Base-by-base conservation (phyloP, 2,888 invertebrate species). In the Drosophila dives region DNA sequence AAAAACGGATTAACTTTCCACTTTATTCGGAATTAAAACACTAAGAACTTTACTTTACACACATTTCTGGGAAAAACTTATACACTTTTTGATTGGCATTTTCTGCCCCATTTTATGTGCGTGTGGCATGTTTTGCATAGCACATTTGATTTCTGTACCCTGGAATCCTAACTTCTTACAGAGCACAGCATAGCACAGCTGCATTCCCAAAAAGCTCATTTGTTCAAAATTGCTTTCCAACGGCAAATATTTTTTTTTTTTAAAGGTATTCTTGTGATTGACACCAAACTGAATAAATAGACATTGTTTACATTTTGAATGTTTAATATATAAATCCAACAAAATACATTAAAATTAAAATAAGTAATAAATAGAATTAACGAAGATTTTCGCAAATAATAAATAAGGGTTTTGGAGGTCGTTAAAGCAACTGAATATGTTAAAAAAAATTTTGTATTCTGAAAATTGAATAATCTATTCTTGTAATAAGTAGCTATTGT, bases 31-130 rank as follows among this genome's bases (percentile, higher is more conserved):
- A 34, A 51, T 59, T 26, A 3, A 12, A 49, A 62, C 59, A 42
- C 63, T 54, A 42, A n/a, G 54, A 61, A 56, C 62, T 38, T 42
- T 29, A 26, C 49, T 33, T 1, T 60, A 26, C 49, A 33, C 17
- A 64, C 42, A 72, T 72, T 72, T 20, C 29, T 64, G 48, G 20
- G 17, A 34, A 36, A 2, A 23, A 10, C 23, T 40, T 48, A 15
- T 40, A 34, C 17, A 53, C 49, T 40, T 38, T 58, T 64, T 59
- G 64, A 58, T 59, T 72, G 64, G 48, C 58, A 59, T 72, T 58
- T 64, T 53, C 40, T 48, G 33, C 20, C 40, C 33, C 48, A 64
- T 64, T 72, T 72, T 59, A 26, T 38, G 15, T 45, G 29, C 12
- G 23, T 12, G 48, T 29, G 42, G 33, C 66, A 62, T 64, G 58